Base-by-base conservation (phyloP, 2,797 vertebrate genomes). In the Propithecus deckenii region DNA sequence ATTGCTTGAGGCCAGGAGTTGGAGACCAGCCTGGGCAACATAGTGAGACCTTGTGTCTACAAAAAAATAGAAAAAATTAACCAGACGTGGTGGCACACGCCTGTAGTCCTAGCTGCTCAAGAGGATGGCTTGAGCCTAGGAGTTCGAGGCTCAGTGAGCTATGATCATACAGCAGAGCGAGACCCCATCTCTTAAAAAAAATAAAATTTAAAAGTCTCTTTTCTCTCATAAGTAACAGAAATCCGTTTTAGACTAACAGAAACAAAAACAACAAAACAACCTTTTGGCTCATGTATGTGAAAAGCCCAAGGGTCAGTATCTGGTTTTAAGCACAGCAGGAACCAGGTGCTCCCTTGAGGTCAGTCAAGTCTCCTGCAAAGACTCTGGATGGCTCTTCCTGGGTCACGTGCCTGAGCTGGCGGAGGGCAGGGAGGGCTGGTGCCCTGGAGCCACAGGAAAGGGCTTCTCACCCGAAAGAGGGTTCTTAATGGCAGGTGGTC, bases 221-320 rank as follows among this genome's bases (percentile, higher is more conserved):
- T 79, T 41, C 69, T 61, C 30, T 69, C 13, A 4, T 10, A 30
- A 30, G 3, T 43, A 50, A 41, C 65, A 18, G 25, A 55, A 79
- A 35, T 76, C 59, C 35, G 11, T 30, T 20, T 48, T 35, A 46
- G 57, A 65, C 4, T 1, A 12, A 25, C 48, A 69, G 18, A 86
- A 46, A 38, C 59, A 57, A 74, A 46, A 63, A 57, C 18, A 91
- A 25, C 48, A 50, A 28, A 20, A 48, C 2, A 74, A 9, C 30
- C 1, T 12, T 67, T 13, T 30, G 65, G 65, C 65, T 43, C 38
- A 28, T 4, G 17, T 41, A 0, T 2, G 2, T 41, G 55, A 72
- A 32, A 72, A 65, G 80, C 46, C 48, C n/a, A 9, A 0, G 1
- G 0, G 0, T 61, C 10, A 0, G 0, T 6, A 0, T 8, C 67